Conservation (phyloP, 2,888 invertebrate species). For the Tetropium fuscum region DNA sequence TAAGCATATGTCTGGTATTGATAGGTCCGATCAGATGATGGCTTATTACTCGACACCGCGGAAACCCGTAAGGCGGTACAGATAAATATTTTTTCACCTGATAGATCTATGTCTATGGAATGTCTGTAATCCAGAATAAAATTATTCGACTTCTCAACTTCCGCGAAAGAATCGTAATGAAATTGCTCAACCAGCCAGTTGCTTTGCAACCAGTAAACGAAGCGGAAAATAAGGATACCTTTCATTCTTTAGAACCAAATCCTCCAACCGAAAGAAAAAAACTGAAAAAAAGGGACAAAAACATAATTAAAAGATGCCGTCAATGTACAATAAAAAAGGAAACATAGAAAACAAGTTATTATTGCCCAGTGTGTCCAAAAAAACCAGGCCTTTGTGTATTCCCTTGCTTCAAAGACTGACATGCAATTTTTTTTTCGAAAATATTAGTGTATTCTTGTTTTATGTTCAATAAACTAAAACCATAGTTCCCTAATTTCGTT, state of each 20-base stretch:
- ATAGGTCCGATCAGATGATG: background rate
- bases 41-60: background rate
- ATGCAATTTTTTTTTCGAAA: background rate
- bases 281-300: background rate
- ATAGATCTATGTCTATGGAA: background rate
- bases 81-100: background rate
- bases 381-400: slow-evolving; percentile 2
- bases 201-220: background rate
- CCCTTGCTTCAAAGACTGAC: background rate
- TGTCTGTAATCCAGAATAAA: background rate
- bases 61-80: background rate
- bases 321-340: background rate
- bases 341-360: background rate
- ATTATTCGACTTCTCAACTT: background rate
- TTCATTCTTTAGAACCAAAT: background rate
- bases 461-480: background rate
- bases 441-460: background rate
- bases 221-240: background rate
- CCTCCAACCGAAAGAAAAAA: background rate
- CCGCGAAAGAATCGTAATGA: background rate
- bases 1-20: background rate
- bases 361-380: background rate
- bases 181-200: background rate
- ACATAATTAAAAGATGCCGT: background rate
- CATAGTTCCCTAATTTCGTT: background rate